These are phyloP conservation scores for Silurus asotus DNA, from an alignment of 2,113 vertebrate genomes.

Conservation along the genomic window DNA sequence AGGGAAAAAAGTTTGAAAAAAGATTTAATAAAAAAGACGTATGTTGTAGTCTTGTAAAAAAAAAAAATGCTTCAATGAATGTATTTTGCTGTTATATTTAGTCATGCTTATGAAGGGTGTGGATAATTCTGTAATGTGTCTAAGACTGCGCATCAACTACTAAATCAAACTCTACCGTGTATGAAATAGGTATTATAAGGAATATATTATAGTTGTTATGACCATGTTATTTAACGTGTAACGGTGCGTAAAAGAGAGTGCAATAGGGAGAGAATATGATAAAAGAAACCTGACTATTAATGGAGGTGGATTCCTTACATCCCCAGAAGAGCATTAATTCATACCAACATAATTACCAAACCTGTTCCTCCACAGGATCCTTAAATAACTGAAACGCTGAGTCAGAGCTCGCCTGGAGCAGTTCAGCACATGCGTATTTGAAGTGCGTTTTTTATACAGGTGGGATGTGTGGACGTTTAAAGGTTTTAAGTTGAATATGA, in stretches of 20 bases:
- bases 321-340: background rate
- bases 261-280: background rate
- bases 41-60: no score
- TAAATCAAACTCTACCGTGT: background rate
- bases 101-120: background rate
- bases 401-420: background rate
- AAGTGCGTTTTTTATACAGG: slow-evolving; percentile 16
- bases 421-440: background rate
- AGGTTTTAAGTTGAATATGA: background rate
- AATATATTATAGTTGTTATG: background rate
- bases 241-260: background rate
- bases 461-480: background rate
- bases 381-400: slow-evolving; percentile 16
- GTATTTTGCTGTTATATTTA: background rate
- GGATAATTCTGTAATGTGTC: background rate
- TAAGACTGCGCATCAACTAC: background rate
- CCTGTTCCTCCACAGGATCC: background rate
- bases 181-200: background rate
- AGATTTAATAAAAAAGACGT: no score
- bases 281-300: background rate
- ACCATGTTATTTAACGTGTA: background rate
- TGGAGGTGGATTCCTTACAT: background rate
- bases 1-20: no score
- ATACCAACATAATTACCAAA: slow-evolving; percentile 3
- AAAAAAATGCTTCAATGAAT: background rate